Base-by-base conservation (phyloP, 2,888 invertebrate species). In the Lasioglossum zephyrum region DNA sequence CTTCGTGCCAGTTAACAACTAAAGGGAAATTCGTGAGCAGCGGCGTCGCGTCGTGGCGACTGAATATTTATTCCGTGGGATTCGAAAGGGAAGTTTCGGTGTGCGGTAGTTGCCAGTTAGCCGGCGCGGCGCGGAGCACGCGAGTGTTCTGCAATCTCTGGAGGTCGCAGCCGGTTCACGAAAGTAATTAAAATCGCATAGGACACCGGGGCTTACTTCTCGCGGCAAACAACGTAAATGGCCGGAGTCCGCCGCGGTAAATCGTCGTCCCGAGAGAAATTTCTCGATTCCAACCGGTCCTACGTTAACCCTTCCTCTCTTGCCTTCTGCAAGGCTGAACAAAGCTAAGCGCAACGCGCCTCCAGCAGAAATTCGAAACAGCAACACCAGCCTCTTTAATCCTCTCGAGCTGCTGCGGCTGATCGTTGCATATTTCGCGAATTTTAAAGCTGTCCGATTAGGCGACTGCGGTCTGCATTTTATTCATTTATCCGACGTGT, bases 171-270 rank as follows among this genome's bases (percentile, higher is more conserved):
- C 66, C 76, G 84, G 75, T 80, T 81, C 79, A 77, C 81, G 79
- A 82, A 82, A 87, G 87, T 87, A 87, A 87, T 87, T 87, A 87
- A 87, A 87, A 87, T 87, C 87, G 81, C 81, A 87, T 82, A 81
- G 87, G 87, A 82, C 87, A 78, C 80, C 74, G 74, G 84, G 87
- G 75, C 74, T 84, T 81, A 75, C 84, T 74, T 81, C 80, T 75
- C 77, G 72, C 26, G 57, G 78, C 77, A 76, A 85, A 82, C 81
- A 85, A 82, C 81, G 74, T 78, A 78, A 86, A 80, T 73, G 79
- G 75, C 44, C 41, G 75, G 79, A 85, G 86, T 81, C 22, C 66
- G 73, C 60, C 73, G 73, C 79, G 26, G 41, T 66, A 76, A 60
- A 73, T 83, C 85, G 44, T 47, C 57, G 49, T 60, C 84, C 66